Evolutionary conservation across 2,113 vertebrate species (phyloP).

Genomic region (Spilogale gracilis): DNA sequence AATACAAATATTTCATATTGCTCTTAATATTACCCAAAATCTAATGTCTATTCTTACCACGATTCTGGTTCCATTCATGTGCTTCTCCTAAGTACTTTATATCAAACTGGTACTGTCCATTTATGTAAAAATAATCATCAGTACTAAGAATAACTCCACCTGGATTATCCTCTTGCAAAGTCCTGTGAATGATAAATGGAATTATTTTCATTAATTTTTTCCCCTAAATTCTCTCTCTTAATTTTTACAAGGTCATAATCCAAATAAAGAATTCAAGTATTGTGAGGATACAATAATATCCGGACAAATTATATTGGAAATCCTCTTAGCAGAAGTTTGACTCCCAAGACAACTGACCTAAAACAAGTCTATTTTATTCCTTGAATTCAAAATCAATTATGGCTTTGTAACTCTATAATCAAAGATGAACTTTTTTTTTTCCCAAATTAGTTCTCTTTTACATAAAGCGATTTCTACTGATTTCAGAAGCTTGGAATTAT

Average conservation of each 20-base stretch:
- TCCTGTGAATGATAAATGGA: conserved; percentile 86
- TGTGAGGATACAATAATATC: not conserved
- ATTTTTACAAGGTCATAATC: conserved; percentile 36
- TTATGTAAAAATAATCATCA: conserved; percentile 94
- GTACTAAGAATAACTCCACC: conserved; percentile 93
- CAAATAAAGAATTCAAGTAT: conserved; percentile 49
- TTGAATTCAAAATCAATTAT: conserved; percentile 45
- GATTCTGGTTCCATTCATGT: conserved; percentile 96
- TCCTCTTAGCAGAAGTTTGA: conserved; percentile 38
- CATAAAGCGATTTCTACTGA: conserved; percentile 42
- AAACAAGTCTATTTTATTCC: conserved; percentile 9
- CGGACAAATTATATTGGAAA: not conserved
- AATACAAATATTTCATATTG: conserved; percentile 39
- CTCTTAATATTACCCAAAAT: not conserved
- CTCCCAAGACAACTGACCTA: not conserved
- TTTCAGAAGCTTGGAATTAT: conserved; percentile 6
- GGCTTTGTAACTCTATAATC: conserved; percentile 22
- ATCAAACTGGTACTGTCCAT: conserved; percentile 93
- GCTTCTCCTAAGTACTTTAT: conserved; percentile 91
- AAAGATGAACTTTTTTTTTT: conserved; percentile 44
- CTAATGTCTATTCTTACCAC: conserved; percentile 89
- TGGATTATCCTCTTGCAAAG: conserved; percentile 93
- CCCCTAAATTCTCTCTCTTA: conserved; percentile 49
- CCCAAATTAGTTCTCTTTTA: conserved; percentile 43
- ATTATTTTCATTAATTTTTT: conserved; percentile 70